Conservation (phyloP, 2,797 vertebrate species). For the Phalanger gymnotis region DNA sequence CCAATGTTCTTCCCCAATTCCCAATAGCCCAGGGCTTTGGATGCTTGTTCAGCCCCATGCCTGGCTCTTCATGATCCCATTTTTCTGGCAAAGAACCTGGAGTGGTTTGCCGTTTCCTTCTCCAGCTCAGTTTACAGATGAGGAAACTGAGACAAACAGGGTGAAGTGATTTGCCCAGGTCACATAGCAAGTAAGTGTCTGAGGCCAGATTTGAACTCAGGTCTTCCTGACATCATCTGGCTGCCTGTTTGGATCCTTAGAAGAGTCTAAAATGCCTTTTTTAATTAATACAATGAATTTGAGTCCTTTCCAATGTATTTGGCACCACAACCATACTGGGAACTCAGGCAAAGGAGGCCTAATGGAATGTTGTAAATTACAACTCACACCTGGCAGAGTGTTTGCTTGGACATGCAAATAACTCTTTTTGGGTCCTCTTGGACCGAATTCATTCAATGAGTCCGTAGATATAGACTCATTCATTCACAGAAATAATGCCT, state of each 20-base stretch:
- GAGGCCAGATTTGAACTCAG: not conserved
- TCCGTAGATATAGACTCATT: slow-evolving; percentile 1
- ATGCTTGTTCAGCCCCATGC: not conserved
- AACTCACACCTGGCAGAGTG: slow-evolving; percentile 56
- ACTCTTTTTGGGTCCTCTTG: slow-evolving; percentile 40
- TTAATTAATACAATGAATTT: slow-evolving; percentile 23
- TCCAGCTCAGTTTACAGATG: not conserved
- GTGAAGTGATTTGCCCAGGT: not conserved
- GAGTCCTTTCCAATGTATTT: slow-evolving; percentile 46
- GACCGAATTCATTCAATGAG: slow-evolving; percentile 57
- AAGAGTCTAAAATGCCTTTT: not conserved
- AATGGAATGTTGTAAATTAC: slow-evolving; percentile 61
- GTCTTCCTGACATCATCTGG: not conserved
- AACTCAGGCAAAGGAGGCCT: slow-evolving; percentile 43
- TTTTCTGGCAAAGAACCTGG: not conserved
- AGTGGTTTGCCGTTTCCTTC: not conserved
- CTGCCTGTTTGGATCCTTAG: not conserved
- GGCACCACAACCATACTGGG: not conserved
- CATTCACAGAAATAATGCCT: slow-evolving; percentile 24
- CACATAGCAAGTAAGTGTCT: not conserved
- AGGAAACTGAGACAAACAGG: not conserved
- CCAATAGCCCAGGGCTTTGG: not conserved
- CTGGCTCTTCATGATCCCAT: not conserved
- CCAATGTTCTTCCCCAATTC: not conserved
- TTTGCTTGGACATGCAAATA: slow-evolving; percentile 44